Percentiles rank a stretch among this genome's conserved stretches.
These are phyloP conservation scores for Barnardius zonarius DNA, from an alignment of 2,113 vertebrate species.

Conservation along the genomic window DNA sequence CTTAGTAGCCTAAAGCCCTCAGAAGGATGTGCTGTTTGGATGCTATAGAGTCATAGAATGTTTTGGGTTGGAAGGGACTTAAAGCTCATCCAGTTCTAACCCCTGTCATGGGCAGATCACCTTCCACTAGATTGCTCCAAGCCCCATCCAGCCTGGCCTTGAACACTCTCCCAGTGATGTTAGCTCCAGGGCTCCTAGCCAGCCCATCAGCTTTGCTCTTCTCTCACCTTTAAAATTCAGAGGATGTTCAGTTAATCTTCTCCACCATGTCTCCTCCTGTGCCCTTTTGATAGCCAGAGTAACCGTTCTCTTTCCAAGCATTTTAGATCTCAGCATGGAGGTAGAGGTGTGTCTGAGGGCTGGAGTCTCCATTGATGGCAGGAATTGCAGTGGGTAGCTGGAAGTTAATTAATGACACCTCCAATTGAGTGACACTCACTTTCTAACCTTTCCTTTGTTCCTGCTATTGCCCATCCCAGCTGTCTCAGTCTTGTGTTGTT, in stretches of 20 bases:
- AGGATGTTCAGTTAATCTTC: not conserved
- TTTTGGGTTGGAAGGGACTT: not conserved
- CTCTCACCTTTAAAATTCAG: not conserved
- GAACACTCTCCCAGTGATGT: too few species aligned
- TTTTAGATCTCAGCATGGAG: not conserved
- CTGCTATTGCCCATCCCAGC: not conserved
- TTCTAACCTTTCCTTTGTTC: not conserved
- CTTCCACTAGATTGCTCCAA: not conserved
- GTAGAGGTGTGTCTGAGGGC: not conserved
- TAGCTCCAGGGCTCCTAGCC: not conserved
- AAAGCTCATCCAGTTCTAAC: not conserved
- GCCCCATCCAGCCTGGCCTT: not conserved
- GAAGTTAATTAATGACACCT: not conserved
- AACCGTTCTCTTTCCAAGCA: not conserved
- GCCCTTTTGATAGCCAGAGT: not conserved
- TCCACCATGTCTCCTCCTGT: not conserved
- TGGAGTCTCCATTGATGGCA: not conserved
- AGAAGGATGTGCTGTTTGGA: not conserved
- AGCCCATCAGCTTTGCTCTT: not conserved
- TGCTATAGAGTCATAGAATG: not conserved
- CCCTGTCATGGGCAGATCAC: not conserved
- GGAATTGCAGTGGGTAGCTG: not conserved
- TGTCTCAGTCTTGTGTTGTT: not conserved
- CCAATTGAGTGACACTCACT: not conserved
- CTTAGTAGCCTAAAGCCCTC: too few species aligned